Evolutionary conservation across 2,113 vertebrate genomes (phyloP), one percentile per base, ranked within the genome.

Genomic region (Lethenteron reissneri): DNA sequence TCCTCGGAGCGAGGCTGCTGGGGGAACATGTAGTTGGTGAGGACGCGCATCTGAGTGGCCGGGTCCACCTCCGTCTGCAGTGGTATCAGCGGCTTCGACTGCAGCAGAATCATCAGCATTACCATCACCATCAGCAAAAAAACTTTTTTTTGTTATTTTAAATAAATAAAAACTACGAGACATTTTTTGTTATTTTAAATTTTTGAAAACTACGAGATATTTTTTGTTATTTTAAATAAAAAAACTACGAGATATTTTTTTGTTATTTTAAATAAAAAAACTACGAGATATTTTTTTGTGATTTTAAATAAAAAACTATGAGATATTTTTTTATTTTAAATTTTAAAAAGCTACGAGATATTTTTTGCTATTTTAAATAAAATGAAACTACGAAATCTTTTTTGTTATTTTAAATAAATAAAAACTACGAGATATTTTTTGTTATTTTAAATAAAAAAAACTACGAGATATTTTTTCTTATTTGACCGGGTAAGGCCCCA

Each of bases 51-150:
- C 77, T 88, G 84, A 3, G 85, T 88, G 77, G 95, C 88, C 59
- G 82, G 17, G 17, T 19, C 17, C 76, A 83, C 85, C 80, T 99
- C 94, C 78, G 96, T 99, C 83, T 99, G 94, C 17, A 99, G 89
- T 58, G 92, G 90, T 79, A 97, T 99, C 76, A 99, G 84, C 19
- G 94, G 87, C 83, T 99, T 99, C 14, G 94, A 97, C 94, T 99
- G 80, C 2, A 76, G 17, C 17, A 78, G 78, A 17, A 58, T 41
- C 41, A 41, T 41, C 41, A 7, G 41, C 41, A 41, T 41, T 41
- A 41, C 41, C 41, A 25, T 25, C 25, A 19, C 17, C 17, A 19
- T 19, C 17, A 19, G 17, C 17, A 19, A 19, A 19, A 19, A 19
- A 19, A 19, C 17, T 19, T 19, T 19, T 19, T 25, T 25, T 25